Conservation (phyloP, 2,113 vertebrate genomes). For the Petrocephalus microphthalmus region DNA sequence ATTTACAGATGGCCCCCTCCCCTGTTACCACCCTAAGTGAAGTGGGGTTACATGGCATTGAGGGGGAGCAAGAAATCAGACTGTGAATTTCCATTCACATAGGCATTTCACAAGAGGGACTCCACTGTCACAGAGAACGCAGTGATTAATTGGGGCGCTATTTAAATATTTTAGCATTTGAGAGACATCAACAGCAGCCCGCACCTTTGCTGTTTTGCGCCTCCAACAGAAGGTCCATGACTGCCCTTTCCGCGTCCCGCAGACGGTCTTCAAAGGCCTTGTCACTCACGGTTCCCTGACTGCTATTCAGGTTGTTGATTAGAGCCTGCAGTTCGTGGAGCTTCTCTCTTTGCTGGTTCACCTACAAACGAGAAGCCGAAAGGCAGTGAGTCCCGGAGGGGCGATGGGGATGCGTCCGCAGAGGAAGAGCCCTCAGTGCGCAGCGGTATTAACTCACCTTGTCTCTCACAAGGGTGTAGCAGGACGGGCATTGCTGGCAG, state of each 20-base stretch:
- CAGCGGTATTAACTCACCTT: slow-evolving; percentile 62
- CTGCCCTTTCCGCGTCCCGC: slow-evolving; percentile 79
- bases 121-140: too few species aligned
- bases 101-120: too few species aligned
- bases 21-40: too few species aligned
- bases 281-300: slow-evolving; percentile 75
- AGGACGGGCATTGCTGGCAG: slow-evolving; percentile 92
- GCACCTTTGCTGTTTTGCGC: slow-evolving; percentile 85
- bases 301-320: slow-evolving; percentile 76
- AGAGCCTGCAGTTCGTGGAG: slow-evolving; percentile 81
- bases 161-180: background rate
- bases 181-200: background rate
- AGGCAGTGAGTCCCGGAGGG: background rate
- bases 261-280: slow-evolving; percentile 86
- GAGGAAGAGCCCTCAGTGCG: background rate
- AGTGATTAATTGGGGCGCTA: background rate
- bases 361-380: slow-evolving; percentile 53
- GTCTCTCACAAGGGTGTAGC: slow-evolving; percentile 87
- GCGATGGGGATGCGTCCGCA: too few species aligned
- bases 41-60: too few species aligned
- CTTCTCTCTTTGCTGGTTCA: slow-evolving; percentile 83
- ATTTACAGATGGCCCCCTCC: too few species aligned
- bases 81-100: too few species aligned
- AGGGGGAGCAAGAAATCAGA: too few species aligned
- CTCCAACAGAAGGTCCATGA: slow-evolving; percentile 76